Percentiles rank a stretch among this genome's conserved stretches.
These are phyloP conservation scores for Zaprionus vittiger DNA, from an alignment of 1,140 invertebrate species.

Conservation along the genomic window DNA sequence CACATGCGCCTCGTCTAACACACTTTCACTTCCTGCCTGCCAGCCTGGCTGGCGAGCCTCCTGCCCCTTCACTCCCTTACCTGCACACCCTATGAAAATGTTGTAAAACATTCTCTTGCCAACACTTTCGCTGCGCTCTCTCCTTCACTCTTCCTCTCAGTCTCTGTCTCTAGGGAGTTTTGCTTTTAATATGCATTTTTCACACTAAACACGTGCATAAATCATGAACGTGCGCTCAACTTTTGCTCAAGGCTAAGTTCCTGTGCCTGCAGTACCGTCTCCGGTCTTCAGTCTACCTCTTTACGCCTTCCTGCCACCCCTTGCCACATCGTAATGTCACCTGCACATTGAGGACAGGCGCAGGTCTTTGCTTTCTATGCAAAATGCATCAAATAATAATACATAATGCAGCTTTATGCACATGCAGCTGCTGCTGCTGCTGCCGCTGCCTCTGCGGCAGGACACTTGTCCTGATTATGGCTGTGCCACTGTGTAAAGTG, in stretches of 20 bases:
- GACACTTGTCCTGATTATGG: conserved; percentile 80
- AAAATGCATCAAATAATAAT: conserved; percentile 72
- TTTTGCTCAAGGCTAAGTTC: conserved; percentile 75
- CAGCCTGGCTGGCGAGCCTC: conserved; percentile 25
- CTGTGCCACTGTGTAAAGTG: conserved; percentile 56
- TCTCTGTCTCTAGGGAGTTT: conserved; percentile 27
- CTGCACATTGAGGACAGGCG: conserved; percentile 58
- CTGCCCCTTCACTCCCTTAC: background rate
- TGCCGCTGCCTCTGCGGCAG: conserved; percentile 38
- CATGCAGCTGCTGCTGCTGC: conserved; percentile 42
- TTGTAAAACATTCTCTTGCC: conserved; percentile 53
- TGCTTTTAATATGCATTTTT: conserved; percentile 79
- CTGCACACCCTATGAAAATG: conserved; percentile 16
- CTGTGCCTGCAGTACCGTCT: conserved; percentile 27
- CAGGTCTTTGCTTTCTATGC: conserved; percentile 29
- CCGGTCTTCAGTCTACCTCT: background rate
- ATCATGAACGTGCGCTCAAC: conserved; percentile 67
- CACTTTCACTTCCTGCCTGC: conserved; percentile 71
- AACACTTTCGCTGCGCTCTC: conserved; percentile 63
- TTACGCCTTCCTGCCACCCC: background rate
- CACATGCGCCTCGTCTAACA: conserved; percentile 43
- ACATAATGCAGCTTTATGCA: conserved; percentile 56
- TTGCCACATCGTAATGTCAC: conserved; percentile 54
- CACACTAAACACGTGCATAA: conserved; percentile 82
- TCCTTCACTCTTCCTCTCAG: background rate